A percentile compares a stretch with the other conserved stretches of the same genome.
These are phyloP conservation scores for Regulus satrapa DNA, from an alignment of 2,113 vertebrate species.

Conservation along the genomic window DNA sequence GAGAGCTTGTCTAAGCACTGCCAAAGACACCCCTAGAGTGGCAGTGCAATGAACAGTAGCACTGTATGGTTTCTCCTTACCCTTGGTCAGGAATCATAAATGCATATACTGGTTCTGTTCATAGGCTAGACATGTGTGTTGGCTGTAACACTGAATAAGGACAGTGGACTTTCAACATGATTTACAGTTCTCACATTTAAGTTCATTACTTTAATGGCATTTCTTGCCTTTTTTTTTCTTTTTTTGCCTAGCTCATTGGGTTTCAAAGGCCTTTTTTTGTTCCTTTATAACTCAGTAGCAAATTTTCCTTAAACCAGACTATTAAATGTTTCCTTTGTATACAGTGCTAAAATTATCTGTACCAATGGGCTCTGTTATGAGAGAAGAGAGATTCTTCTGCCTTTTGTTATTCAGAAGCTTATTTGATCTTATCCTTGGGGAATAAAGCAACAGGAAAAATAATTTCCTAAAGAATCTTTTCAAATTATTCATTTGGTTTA, in stretches of 20 bases:
- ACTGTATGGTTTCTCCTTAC: not conserved
- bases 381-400: not conserved
- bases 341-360: not conserved
- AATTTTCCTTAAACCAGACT: not conserved
- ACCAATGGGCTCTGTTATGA: not conserved
- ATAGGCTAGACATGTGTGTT: accelerated
- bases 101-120: too few relatives aligned
- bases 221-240: not conserved
- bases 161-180: not conserved
- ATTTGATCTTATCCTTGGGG: constrained; percentile 40
- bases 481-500: not conserved
- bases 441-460: constrained; percentile 7
- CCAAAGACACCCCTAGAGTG: not conserved
- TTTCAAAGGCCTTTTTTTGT: not conserved
- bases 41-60: accelerated
- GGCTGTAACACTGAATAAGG: not conserved
- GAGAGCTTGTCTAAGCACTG: not conserved
- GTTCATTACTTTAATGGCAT: not conserved
- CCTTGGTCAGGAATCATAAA: not conserved
- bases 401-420: not conserved
- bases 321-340: not conserved
- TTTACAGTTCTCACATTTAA: not conserved
- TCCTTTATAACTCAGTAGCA: not conserved
- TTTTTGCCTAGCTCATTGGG: not conserved
- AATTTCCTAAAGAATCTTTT: constrained; percentile 14